Percentiles rank a stretch among this genome's conserved stretches.
Evolutionary conservation across 2,888 invertebrate genomes (phyloP).

Genomic region (Trachelus tabidus): DNA sequence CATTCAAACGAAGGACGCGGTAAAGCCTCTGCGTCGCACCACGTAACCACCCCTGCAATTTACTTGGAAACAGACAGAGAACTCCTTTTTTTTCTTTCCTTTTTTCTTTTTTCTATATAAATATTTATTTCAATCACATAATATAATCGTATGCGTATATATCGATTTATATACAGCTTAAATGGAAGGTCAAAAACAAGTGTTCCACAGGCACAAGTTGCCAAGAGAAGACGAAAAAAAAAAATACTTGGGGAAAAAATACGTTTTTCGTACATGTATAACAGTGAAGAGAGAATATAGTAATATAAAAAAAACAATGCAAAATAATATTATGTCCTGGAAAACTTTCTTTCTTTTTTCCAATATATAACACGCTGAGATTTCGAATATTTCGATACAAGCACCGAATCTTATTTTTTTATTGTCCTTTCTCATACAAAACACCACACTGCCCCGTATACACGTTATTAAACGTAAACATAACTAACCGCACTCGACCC

Average conservation of each 20-base stretch:
- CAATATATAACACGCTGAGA: conserved; percentile 17
- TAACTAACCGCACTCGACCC: too few relatives aligned
- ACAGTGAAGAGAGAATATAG: conserved; percentile 25
- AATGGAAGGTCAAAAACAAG: conserved; percentile 51
- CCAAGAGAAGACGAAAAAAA: conserved; percentile 50
- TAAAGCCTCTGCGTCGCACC: conserved; percentile 52
- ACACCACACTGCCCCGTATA: conserved; percentile 44
- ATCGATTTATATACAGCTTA: conserved; percentile 42
- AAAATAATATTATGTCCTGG: conserved; percentile 48
- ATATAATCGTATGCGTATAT: conserved; percentile 35
- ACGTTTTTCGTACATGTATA: conserved; percentile 23
- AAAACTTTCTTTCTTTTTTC: conserved; percentile 36
- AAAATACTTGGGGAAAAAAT: conserved; percentile 27
- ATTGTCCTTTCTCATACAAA: conserved; percentile 16
- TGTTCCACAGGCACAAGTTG: conserved; percentile 67
- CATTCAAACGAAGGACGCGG: too few relatives aligned
- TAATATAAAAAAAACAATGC: conserved; percentile 38
- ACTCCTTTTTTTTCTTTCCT: conserved; percentile 10
- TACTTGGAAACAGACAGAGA: conserved; percentile 30
- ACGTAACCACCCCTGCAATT: conserved; percentile 60
- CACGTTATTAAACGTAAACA: conserved; percentile 8
- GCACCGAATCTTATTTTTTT: conserved; percentile 20
- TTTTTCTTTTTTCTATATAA: conserved; percentile 37
- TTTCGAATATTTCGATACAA: conserved; percentile 18
- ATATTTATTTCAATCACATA: conserved; percentile 42